Evolutionary conservation across 1,140 invertebrate species (phyloP).

Genomic region (Ylistrum balloti): DNA sequence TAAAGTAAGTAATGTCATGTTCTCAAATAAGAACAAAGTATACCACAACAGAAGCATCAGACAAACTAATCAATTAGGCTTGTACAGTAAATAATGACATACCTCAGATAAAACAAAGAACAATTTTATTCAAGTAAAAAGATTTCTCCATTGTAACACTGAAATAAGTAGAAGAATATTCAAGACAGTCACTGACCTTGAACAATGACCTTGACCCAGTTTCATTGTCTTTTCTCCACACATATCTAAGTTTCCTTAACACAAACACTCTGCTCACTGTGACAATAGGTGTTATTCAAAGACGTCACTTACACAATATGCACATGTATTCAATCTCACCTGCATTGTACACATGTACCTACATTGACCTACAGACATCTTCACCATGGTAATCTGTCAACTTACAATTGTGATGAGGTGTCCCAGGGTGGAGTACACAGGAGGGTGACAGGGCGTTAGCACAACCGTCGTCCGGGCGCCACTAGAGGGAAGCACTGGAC

Average conservation of each 20-base stretch:
- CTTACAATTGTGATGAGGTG: slow-evolving; percentile 67
- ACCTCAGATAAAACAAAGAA: no score
- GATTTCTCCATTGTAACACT: neutral
- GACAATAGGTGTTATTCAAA: neutral
- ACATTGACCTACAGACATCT: neutral
- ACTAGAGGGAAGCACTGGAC: slow-evolving; percentile 16
- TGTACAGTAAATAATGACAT: no score
- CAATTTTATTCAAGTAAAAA: neutral
- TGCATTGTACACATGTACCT: slow-evolving; percentile 1
- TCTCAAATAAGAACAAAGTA: no score
- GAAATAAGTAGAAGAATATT: neutral
- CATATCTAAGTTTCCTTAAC: neutral
- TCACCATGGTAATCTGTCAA: slow-evolving; percentile 14
- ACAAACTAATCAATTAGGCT: no score
- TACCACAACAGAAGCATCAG: no score
- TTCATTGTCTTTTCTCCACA: neutral
- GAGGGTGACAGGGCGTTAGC: slow-evolving; percentile 44
- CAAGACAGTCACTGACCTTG: neutral
- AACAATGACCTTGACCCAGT: neutral
- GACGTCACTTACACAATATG: neutral
- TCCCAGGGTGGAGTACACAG: slow-evolving; percentile 60
- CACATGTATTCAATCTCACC: slow-evolving; percentile 14
- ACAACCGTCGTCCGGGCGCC: slow-evolving; percentile 36
- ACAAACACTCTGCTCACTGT: neutral
- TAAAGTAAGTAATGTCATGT: no score